Conservation (phyloP, 1,140 invertebrate species). For the Cotesia typhae region DNA sequence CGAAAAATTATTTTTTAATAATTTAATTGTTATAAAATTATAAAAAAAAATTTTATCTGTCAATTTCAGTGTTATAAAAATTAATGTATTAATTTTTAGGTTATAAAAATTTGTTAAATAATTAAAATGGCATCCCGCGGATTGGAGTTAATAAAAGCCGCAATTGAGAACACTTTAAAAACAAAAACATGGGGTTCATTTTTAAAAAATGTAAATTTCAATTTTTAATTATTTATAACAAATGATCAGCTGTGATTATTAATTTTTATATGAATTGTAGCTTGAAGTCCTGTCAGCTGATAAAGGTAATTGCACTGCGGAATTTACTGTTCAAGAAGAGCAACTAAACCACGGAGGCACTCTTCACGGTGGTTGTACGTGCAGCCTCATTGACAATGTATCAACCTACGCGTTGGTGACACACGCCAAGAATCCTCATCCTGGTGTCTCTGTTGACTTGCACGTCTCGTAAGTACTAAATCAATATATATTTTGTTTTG, state of each 20-base stretch:
- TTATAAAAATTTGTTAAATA: not conserved
- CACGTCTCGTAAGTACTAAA: constrained; percentile 71
- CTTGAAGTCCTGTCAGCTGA: constrained; percentile 74
- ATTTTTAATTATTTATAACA: constrained; percentile 6
- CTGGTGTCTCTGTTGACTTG: constrained; percentile 81
- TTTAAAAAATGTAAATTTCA: constrained; percentile 63
- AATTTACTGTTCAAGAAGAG: constrained; percentile 80
- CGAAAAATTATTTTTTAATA: not conserved
- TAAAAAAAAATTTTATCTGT: no score
- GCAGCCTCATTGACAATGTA: constrained; percentile 82
- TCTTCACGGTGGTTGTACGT: constrained; percentile 86
- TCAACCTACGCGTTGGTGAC: constrained; percentile 84
- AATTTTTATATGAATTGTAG: constrained; percentile 57
- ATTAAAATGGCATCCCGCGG: constrained; percentile 42
- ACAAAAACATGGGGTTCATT: constrained; percentile 60
- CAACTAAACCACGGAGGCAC: constrained; percentile 80
- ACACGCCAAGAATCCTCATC: constrained; percentile 50
- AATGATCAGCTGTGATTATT: constrained; percentile 16
- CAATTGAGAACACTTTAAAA: constrained; percentile 50
- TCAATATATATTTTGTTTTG: constrained; percentile 37
- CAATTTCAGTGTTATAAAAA: no score
- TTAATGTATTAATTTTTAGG: no score
- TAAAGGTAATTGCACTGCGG: constrained; percentile 75
- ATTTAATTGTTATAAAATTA: no score
- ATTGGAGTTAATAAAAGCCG: constrained; percentile 53